Percentiles rank a stretch among this genome's conserved stretches.
Conservation (phyloP, 1,140 invertebrate species). For the Lasioglossum albipes region DNA sequence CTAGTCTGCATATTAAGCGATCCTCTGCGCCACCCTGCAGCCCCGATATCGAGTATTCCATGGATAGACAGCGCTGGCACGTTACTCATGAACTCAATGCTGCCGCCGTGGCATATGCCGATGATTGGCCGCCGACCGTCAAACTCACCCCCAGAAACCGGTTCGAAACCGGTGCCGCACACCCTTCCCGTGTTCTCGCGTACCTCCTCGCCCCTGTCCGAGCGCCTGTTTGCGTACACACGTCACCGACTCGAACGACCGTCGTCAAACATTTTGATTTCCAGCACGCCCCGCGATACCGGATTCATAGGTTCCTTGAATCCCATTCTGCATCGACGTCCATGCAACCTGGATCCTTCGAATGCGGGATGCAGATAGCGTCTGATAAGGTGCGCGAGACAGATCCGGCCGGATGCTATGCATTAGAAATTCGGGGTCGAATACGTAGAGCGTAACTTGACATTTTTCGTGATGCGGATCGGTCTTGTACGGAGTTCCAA, state of each 20-base stretch:
- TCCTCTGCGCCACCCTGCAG: slow-evolving; percentile 54
- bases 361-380: too few relatives aligned
- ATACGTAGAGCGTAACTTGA: too few relatives aligned
- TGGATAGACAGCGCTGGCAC: slow-evolving; percentile 65
- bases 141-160: slow-evolving; percentile 54
- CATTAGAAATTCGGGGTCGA: too few relatives aligned
- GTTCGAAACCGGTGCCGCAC: slow-evolving; percentile 45
- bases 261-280: slow-evolving; percentile 64
- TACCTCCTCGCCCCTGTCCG: background rate
- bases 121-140: slow-evolving; percentile 65
- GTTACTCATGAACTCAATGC: slow-evolving; percentile 68
- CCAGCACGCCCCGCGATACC: background rate
- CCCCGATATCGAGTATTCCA: slow-evolving; percentile 68
- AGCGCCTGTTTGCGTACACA: slow-evolving; percentile 8
- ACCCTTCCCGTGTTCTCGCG: slow-evolving; percentile 50
- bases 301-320: too few relatives aligned
- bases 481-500: too few relatives aligned
- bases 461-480: too few relatives aligned
- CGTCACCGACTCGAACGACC: slow-evolving; percentile 43
- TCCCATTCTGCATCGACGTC: too few relatives aligned
- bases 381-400: too few relatives aligned
- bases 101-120: slow-evolving; percentile 65
- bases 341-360: too few relatives aligned
- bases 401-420: too few relatives aligned
- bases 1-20: slow-evolving; percentile 68